phyloP scores from a whole-genome alignment of 1,140 invertebrate genomes.

The Brachionus rotundiformis region DNA sequence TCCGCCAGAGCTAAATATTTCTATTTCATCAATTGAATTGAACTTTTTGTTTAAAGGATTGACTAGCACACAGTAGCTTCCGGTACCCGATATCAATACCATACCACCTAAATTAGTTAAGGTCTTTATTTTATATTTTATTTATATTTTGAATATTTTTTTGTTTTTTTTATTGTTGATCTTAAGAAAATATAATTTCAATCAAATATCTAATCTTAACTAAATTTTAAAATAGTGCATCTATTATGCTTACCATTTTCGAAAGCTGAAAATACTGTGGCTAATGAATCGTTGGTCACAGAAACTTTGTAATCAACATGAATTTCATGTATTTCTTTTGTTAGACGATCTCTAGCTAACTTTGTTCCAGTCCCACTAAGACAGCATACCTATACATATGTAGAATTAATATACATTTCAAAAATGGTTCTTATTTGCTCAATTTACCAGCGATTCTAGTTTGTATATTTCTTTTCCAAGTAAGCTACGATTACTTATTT shows the following conservation, averaged over 20 bases:
- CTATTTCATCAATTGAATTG: constrained; percentile 22
- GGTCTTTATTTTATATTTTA: neutral
- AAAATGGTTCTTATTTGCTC: neutral
- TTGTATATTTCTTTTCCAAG: constrained; percentile 18
- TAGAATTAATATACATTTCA: neutral
- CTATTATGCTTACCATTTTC: constrained; percentile 13
- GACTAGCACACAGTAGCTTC: constrained; percentile 77
- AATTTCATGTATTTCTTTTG: neutral
- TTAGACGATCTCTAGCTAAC: neutral
- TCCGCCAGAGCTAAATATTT: constrained; percentile 70
- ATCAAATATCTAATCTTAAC: too few species aligned
- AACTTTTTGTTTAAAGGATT: constrained; percentile 67
- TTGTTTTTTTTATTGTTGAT: neutral
- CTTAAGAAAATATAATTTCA: too few species aligned
- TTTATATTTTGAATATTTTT: neutral
- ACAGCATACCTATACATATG: constrained; percentile 1
- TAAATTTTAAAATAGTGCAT: too few species aligned
- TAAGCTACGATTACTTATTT: neutral
- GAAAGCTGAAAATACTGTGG: constrained; percentile 44
- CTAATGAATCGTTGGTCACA: constrained; percentile 38
- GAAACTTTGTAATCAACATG: constrained; percentile 22
- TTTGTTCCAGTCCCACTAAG: constrained; percentile 42
- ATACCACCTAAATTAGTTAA: constrained; percentile 71
- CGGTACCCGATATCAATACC: constrained; percentile 90
- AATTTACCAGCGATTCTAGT: neutral